Conservation (phyloP, 2,888 invertebrate genomes). For the Iselma pallidipennis region DNA sequence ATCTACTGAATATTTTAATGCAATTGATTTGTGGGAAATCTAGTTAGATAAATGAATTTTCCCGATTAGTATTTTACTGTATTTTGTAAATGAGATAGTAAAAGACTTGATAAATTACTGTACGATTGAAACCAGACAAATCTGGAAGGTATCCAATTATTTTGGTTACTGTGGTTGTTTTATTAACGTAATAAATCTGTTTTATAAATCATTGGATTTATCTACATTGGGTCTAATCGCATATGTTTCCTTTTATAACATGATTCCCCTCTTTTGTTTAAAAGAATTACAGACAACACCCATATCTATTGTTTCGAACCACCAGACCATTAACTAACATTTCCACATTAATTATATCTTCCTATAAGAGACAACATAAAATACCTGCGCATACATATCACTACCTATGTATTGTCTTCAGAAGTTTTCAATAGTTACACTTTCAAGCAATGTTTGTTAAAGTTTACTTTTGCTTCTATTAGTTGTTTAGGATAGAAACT, state of each 20-base stretch:
- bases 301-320: slow-evolving; percentile 2
- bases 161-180: neutral
- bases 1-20: too few relatives aligned
- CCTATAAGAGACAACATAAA: neutral
- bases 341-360: neutral
- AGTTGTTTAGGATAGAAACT: neutral
- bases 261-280: neutral
- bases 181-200: slow-evolving; percentile 1
- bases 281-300: neutral
- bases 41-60: too few relatives aligned
- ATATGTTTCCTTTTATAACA: neutral
- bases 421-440: neutral
- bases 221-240: neutral
- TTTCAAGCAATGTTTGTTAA: neutral
- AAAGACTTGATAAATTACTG: neutral
- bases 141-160: neutral
- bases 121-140: neutral
- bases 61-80: too few relatives aligned
- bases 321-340: neutral
- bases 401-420: too few relatives aligned
- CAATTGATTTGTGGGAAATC: too few relatives aligned
- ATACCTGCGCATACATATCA: too few relatives aligned
- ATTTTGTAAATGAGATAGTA: too few relatives aligned
- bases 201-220: neutral
- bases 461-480: neutral